Percentiles rank a stretch among this genome's conserved stretches.
Evolutionary conservation across 2,797 vertebrate species (phyloP).

Genomic region (Pelodytes ibericus): DNA sequence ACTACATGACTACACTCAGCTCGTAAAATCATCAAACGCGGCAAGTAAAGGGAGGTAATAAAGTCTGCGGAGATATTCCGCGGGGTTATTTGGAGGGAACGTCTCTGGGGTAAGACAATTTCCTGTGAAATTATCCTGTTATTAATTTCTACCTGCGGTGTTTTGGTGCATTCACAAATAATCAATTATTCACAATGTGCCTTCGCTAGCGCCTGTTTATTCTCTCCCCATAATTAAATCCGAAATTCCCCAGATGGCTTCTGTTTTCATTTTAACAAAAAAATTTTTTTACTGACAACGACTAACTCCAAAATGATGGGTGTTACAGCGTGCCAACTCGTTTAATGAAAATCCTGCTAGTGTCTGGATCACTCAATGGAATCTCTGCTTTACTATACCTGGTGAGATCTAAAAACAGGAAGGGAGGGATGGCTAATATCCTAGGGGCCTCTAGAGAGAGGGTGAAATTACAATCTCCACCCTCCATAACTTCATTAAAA

Average conservation of each 20-base stretch:
- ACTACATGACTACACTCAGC: not conserved
- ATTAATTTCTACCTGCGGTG: slow-evolving; percentile 42
- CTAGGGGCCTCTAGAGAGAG: no score
- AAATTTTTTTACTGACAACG: no score
- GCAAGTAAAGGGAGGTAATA: not conserved
- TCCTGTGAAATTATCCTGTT: slow-evolving; percentile 29
- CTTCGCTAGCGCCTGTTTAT: slow-evolving; percentile 32
- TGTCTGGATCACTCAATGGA: no score
- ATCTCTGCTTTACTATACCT: no score
- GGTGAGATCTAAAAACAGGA: no score
- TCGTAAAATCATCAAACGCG: not conserved
- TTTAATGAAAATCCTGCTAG: no score
- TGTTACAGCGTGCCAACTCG: no score
- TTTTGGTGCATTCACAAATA: slow-evolving; percentile 8
- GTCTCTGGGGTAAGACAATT: slow-evolving; percentile 33
- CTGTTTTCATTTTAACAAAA: slow-evolving; percentile 37
- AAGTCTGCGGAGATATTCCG: not conserved
- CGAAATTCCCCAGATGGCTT: slow-evolving; percentile 35
- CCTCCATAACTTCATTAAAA: no score
- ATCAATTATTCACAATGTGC: slow-evolving; percentile 46
- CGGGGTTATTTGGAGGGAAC: slow-evolving; percentile 38
- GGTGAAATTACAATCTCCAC: no score
- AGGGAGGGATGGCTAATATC: no score
- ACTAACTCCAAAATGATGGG: no score
- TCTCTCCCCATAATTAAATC: slow-evolving; percentile 45